Base-by-base conservation (phyloP, 2,113 vertebrate species). In the Gnathonemus echidnorhynchus region DNA sequence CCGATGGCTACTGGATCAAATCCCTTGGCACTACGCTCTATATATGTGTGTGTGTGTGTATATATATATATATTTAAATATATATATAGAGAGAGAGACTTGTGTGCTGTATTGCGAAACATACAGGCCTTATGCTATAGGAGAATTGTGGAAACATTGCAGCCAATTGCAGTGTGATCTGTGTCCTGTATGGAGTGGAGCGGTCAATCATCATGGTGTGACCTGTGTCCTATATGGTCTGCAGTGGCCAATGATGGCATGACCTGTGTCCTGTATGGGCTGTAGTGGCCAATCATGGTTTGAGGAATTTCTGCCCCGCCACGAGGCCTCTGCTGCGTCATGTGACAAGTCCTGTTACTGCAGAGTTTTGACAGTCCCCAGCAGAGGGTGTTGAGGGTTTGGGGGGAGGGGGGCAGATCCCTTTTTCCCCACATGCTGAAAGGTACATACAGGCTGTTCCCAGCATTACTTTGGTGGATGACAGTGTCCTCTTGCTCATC, bases 311-410 rank as follows among this genome's bases (percentile, higher is more conserved):
- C 88, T 89, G 88, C 49, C 88, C 70, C 70, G 53, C 88, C 50
- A 89, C 49, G 13, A 27, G 31, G 70, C 70, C 88, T 93, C 93
- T 94, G 93, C 93, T 95, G 94, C 94, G 93, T 95, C 94, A 95
- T 95, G 93, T 96, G 95, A 96, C 95, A 95, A 92, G 93, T 93
- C 92, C 52, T 93, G 96, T 96, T 95, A 95, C 91, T 92, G 94
- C 93, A 92, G 4, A 6, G 19, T 70, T 31, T 70, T 89, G 88
- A 89, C 88, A 89, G 88, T 92, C 93, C 92, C 90, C 92, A 92
- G 93, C 92, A 93, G 94, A 94, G 94, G 92, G 90, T 94, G 95
- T 94, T 70, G 90, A 24, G 56, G 94, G 94, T 95, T 95, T 92
- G 90, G 92, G 93, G 94, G 45, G 1, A 27, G 56, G 87, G n/a